Evolutionary conservation across 2,797 vertebrate genomes (phyloP), one percentile per base, ranked within the genome.

Genomic region (Enteromius afrohamiltoni): DNA sequence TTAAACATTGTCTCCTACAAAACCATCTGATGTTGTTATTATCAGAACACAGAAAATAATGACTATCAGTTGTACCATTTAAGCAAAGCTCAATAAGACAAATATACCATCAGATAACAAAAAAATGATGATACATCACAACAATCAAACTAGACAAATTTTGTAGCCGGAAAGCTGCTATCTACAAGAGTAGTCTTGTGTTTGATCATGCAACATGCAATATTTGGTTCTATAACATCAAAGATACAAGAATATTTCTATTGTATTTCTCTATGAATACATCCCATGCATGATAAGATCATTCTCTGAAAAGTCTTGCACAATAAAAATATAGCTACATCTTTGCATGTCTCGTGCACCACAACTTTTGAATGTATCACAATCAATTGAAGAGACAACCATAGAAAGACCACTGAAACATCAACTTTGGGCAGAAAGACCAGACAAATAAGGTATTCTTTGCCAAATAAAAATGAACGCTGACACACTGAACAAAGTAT

Each of bases 141-240:
- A 47, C 29, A 74, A 1, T 42, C 21, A 49, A 73, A 74, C 40
- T 47, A 21, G 14, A 49, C 42, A 40, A 47, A 86, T 74, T 74
- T 60, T 82, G 47, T 77, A 74, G 47, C 74, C 29, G 26, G 45
- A 73, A 68, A 17, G 21, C 31, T 65, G 34, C 29, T 73, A 79
- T 79, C 40, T 77, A 58, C 49, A 47, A 84, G 53, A 64, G 16
- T 34, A 37, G 34, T 67, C 8, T 8, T 45, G 26, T 40, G 68
- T 58, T 37, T 19, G 37, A 77, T 78, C 85, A 86, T 87, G 83
- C 83, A 75, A 26, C 80, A 62, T 64, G 68, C 55, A 42, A 37
- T 55, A 71, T 55, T 23, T 31, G 55, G 34, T 60, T 60, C 17
- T 51, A 77, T 53, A 68, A 64, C 58, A 74, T 75, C 11, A 76